Conservation (phyloP, 1,140 invertebrate genomes). For the Hycleus phaleratus region DNA sequence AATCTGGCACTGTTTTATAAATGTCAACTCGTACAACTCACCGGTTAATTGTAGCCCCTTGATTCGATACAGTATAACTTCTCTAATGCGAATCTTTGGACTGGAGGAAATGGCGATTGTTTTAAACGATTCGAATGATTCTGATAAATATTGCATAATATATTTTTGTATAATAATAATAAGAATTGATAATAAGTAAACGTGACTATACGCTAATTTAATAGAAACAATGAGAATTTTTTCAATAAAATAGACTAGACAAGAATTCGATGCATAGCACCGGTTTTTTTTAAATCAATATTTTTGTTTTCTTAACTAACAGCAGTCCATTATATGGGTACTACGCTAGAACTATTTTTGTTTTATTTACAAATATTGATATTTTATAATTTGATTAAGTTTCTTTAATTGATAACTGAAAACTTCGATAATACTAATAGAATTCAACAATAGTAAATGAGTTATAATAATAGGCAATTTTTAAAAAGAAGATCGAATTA, state of each 20-base stretch:
- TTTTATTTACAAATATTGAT: no score
- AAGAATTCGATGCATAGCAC: constrained; percentile 27
- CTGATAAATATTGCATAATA: constrained; percentile 14
- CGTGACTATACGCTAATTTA: constrained; percentile 18
- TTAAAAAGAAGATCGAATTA: no score
- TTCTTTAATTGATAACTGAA: no score
- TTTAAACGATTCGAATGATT: neutral
- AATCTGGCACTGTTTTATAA: no score
- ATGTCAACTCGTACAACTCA: no score
- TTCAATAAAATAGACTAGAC: constrained; percentile 27
- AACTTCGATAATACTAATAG: no score
- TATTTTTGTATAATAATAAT: constrained; percentile 7
- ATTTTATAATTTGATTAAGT: no score
- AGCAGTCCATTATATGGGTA: constrained; percentile 31
- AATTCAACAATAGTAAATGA: no score
- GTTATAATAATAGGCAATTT: no score
- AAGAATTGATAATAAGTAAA: constrained; percentile 20
- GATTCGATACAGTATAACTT: no score
- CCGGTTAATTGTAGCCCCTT: no score
- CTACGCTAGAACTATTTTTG: constrained; percentile 9
- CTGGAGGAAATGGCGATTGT: neutral
- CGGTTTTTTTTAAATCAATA: neutral
- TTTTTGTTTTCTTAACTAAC: constrained; percentile 16
- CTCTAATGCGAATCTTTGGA: no score
- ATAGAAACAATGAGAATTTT: constrained; percentile 32